Conservation (phyloP, 2,888 invertebrate genomes). For the Drosophila hawaiiensis region DNA sequence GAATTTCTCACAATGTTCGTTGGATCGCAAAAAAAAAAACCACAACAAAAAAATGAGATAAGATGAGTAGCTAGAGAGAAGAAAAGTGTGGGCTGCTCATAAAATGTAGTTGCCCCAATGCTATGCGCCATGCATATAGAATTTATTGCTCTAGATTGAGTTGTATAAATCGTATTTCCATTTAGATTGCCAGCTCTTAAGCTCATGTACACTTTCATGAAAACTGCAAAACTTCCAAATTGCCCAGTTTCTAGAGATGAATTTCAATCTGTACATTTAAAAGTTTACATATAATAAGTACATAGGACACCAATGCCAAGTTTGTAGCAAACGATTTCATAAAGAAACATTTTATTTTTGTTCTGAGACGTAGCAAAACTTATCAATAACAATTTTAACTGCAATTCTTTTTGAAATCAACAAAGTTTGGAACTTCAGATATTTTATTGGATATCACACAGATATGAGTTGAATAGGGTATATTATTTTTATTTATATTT, state of each 20-base stretch:
- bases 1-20: slow-evolving; percentile 56
- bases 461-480: not conserved
- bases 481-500: not conserved
- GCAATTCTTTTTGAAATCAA: not conserved
- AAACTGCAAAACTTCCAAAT: not conserved
- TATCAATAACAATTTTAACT: not conserved
- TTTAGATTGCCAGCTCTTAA: not conserved
- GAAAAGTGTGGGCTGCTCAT: slow-evolving; percentile 37
- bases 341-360: not conserved
- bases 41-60: not conserved
- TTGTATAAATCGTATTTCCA: not conserved
- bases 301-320: not conserved
- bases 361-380: not conserved
- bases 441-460: not conserved
- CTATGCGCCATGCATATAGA: slow-evolving; percentile 43
- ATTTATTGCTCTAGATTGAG: not conserved
- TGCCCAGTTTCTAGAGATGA: not conserved
- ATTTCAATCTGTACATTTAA: not conserved
- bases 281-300: not conserved
- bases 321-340: not conserved
- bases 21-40: not conserved
- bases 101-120: slow-evolving; percentile 25
- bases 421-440: not conserved
- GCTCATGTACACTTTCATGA: not conserved
- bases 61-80: slow-evolving; percentile 6